Evolutionary conservation across 2,888 invertebrate genomes (phyloP), one percentile per base, ranked within the genome.

Genomic region (Eupithecia vulgata): DNA sequence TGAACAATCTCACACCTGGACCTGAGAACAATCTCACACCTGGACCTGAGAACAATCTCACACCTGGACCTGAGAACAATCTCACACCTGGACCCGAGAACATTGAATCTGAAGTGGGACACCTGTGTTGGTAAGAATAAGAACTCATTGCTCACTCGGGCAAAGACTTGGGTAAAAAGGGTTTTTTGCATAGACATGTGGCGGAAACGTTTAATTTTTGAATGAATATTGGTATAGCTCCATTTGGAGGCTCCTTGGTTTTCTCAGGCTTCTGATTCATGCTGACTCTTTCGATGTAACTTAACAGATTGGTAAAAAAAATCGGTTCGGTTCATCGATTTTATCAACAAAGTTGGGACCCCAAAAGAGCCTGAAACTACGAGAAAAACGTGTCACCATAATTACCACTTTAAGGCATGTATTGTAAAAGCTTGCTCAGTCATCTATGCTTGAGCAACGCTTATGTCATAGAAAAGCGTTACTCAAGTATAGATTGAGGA

Each of bases 1-100:
- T 85, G 83, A 83, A 79, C 77, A 6, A 34, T 42, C 48, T 48
- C n/a, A 40, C 5, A 5, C 52, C 10, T 52, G 30, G 30, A 30
- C 42, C 40, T n/a, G n/a, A n/a, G n/a, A n/a, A n/a, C n/a, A n/a
- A n/a, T n/a, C n/a, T n/a, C n/a, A n/a, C n/a, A n/a, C 30, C 4
- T 30, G 37, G 37, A 37, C 37, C 48, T 5, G 17, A n/a, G 48
- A 40, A 40, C 40, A 12, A n/a, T n/a, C n/a, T n/a, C n/a, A n/a
- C n/a, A n/a, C 30, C 4, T 30, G 37, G 37, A 37, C 37, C 48
- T 5, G 17, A n/a, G 83, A 83, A 79, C 77, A 6, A 34, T 42
- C 48, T 48, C n/a, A 40, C 5, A 5, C 30, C 4, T 30, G 37
- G 37, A 37, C 37, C 48, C 13, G 17, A n/a, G 48, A 40, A 40